Evolutionary conservation across 2,113 vertebrate genomes (phyloP).

Genomic region (Orientallactaga bullata): DNA sequence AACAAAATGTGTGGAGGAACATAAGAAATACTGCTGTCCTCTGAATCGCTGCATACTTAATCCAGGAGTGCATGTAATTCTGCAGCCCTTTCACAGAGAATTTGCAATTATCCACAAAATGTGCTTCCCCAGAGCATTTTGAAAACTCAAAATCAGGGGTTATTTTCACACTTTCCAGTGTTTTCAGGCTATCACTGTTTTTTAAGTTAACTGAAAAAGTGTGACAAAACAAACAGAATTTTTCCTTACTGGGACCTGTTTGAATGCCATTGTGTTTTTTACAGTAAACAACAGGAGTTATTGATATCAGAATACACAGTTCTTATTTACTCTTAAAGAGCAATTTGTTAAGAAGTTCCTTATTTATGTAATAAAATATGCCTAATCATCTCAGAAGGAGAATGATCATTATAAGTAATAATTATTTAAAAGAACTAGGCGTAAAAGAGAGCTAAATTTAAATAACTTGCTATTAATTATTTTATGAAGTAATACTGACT

Average conservation of each 20-base stretch:
- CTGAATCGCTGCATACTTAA: constrained; percentile 57
- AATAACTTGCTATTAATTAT: background rate
- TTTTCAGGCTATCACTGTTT: constrained; percentile 65
- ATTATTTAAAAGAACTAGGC: constrained; percentile 49
- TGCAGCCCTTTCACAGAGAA: constrained; percentile 51
- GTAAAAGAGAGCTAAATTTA: constrained; percentile 38
- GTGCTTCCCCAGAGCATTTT: constrained; percentile 68
- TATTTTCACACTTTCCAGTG: constrained; percentile 71
- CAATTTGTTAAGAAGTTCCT: constrained; percentile 58
- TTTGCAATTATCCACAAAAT: constrained; percentile 76
- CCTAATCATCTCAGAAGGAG: constrained; percentile 69
- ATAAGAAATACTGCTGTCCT: constrained; percentile 39
- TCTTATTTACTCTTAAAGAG: constrained; percentile 59
- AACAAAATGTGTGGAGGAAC: background rate
- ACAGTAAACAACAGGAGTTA: constrained; percentile 58
- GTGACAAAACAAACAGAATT: constrained; percentile 72
- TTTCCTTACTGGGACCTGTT: constrained; percentile 61
- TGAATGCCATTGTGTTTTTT: constrained; percentile 66
- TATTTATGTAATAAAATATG: constrained; percentile 63
- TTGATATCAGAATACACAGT: constrained; percentile 42
- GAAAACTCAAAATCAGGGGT: constrained; percentile 75
- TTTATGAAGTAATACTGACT: constrained; percentile 25
- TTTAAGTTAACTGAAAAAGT: constrained; percentile 74
- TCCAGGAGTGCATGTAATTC: constrained; percentile 39
- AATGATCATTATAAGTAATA: constrained; percentile 38